A percentile compares a stretch with the other conserved stretches of the same genome.
These are phyloP conservation scores for Saccopteryx leptura DNA, from an alignment of 2,113 vertebrate genomes.

Conservation along the genomic window DNA sequence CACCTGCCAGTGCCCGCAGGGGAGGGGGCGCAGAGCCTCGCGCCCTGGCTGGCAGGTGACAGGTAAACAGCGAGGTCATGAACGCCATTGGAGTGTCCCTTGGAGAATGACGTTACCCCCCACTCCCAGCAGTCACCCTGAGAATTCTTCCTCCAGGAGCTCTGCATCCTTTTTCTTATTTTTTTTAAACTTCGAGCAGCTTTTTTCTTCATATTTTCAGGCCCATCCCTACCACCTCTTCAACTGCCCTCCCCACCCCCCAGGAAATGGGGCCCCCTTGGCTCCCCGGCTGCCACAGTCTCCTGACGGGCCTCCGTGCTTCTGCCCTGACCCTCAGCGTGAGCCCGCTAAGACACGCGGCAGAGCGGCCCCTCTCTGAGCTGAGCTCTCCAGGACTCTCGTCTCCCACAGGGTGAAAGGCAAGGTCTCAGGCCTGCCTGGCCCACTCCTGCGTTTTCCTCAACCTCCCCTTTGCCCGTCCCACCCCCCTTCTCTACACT, in stretches of 20 bases:
- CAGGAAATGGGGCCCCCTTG: neutral
- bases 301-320: neutral
- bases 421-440: neutral
- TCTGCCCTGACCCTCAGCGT: neutral
- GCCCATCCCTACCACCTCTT: neutral
- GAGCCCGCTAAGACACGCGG: neutral
- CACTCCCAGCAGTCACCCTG: too few species aligned
- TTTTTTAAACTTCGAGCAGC: neutral
- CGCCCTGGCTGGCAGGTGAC: neutral
- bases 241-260: neutral
- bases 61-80: neutral
- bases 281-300: neutral
- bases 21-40: accelerated
- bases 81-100: neutral
- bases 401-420: neutral
- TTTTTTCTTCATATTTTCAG: neutral
- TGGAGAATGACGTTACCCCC: neutral
- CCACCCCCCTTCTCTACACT: accelerated
- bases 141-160: neutral
- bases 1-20: accelerated
- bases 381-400: neutral
- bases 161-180: neutral
- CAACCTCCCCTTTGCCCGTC: neutral
- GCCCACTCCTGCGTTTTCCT: neutral
- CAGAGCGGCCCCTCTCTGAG: neutral